Evolutionary conservation across 2,797 vertebrate genomes (phyloP), one percentile per base, ranked within the genome.

Genomic region (Lates japonicus): DNA sequence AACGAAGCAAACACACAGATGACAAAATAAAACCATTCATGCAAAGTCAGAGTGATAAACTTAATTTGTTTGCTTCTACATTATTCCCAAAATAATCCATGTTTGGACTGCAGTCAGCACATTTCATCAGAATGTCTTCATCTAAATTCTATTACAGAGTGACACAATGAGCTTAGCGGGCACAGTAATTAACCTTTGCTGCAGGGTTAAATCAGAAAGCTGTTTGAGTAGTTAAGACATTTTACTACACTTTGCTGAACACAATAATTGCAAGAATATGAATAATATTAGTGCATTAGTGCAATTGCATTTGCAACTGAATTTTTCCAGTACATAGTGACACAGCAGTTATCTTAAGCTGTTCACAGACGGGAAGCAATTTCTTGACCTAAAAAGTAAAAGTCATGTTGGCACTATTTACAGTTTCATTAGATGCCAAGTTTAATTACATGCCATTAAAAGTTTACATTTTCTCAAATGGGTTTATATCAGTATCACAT

Each of bases 81-180:
- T 65, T 22, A n/a, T 65, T 2, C 2, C 58, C 7, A 46, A 33
- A 7, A 20, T 5, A 25, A 41, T 2, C 6, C 29, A 31, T 33
- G 63, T 19, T 65, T 60, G 39, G 60, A 65, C 54, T n/a, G 35
- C 13, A 41, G 22, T 58, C 37, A 31, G 35, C 25, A 37, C 7
- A 5, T 69, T 54, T 78, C 44, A 66, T 41, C 48, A 52, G 13
- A 76, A 73, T 52, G 39, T 7, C 14, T 64, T 79, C 58, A 63
- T 57, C 61, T 65, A 70, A 76, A 82, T 67, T 49, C 57, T 9
- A 61, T 65, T 19, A 60, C 19, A 70, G 41, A 60, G 64, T 55
- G 46, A 58, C 44, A 61, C 14, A 1, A 1, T 33, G 55, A 62
- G 59, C 49, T 41, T 35, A 57, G 12, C 0, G 2, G 58, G 4